phyloP scores from a whole-genome alignment of 1,140 invertebrate genomes.

The Hycleus phaleratus region DNA sequence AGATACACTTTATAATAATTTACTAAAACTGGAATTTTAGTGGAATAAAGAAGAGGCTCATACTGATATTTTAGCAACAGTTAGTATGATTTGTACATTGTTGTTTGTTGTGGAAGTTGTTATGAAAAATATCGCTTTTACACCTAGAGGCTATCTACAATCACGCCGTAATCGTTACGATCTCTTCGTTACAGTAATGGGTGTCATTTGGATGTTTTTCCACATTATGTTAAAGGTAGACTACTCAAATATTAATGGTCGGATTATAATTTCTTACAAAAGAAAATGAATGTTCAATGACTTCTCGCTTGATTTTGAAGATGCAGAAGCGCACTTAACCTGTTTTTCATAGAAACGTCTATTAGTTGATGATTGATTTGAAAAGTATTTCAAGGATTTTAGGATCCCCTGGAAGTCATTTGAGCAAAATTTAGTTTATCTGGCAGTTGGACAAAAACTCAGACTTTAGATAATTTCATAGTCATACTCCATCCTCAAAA shows the following conservation, averaged over 20 bases:
- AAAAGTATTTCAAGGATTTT: too few species aligned
- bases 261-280: too few species aligned
- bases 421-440: neutral
- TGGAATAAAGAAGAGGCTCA: slow-evolving; percentile 72
- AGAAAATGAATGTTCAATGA: too few species aligned
- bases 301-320: too few species aligned
- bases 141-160: slow-evolving; percentile 96
- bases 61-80: slow-evolving; percentile 74
- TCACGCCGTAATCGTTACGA: slow-evolving; percentile 96
- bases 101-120: slow-evolving; percentile 90
- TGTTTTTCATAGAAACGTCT: too few species aligned
- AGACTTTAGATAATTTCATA: too few species aligned
- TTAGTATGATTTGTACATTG: slow-evolving; percentile 78
- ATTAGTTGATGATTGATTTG: too few species aligned
- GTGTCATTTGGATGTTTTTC: slow-evolving; percentile 94
- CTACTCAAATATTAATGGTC: too few species aligned
- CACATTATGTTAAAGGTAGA: slow-evolving; percentile 79
- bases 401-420: slow-evolving; percentile 10
- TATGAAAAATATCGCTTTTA: slow-evolving; percentile 99
- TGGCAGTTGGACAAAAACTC: too few species aligned
- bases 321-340: too few species aligned
- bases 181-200: slow-evolving; percentile 91
- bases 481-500: too few species aligned
- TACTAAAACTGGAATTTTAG: slow-evolving; percentile 40
- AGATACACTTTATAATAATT: too few species aligned